Base-by-base conservation (phyloP, 2,888 invertebrate species). In the Apodemia mormo region DNA sequence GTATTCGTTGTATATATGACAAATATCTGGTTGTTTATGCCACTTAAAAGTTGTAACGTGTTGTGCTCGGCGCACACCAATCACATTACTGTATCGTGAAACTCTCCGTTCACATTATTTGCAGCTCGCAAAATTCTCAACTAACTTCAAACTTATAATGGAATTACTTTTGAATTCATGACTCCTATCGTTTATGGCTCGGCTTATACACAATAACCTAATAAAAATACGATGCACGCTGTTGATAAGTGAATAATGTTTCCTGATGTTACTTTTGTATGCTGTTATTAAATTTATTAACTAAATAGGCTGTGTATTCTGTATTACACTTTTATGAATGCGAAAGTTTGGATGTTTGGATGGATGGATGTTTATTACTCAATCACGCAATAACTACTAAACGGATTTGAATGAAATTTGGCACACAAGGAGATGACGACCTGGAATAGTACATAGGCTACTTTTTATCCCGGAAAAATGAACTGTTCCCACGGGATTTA, bases 161-260 rank as follows among this genome's bases (percentile, higher is more conserved):
- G 87, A 88, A 89, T 89, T 87, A 86, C 86, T 89, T 88, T 85
- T 80, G 82, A 88, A 89, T 89, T 88, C 86, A 87, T 84, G 82
- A 71, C 79, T 80, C 79, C 76, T 79, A 73, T 79, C 76, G 80
- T 76, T 77, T 81, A 82, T 81, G 82, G 80, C 76, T 78, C 78
- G 76, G 81, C 84, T 85, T 82, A 77, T 78, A 74, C 76, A 72
- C 69, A 65, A 71, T 72, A 66, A 70, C 68, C 68, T 71, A 71
- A 72, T 74, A 73, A 67, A 76, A 78, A 76, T 78, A 80, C 78
- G 79, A 78, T 77, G 79, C 78, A 71, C 73, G 77, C 69, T 33
- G 33, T 61, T 61, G 61, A 61, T 61, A 61, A 61, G 61, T 61
- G 61, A 61, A 72, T 73, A 76, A 77, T 76, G 78, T 30, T 45